phyloP scores from a whole-genome alignment of 2,888 invertebrate genomes.

The Cerastis rubricosa region DNA sequence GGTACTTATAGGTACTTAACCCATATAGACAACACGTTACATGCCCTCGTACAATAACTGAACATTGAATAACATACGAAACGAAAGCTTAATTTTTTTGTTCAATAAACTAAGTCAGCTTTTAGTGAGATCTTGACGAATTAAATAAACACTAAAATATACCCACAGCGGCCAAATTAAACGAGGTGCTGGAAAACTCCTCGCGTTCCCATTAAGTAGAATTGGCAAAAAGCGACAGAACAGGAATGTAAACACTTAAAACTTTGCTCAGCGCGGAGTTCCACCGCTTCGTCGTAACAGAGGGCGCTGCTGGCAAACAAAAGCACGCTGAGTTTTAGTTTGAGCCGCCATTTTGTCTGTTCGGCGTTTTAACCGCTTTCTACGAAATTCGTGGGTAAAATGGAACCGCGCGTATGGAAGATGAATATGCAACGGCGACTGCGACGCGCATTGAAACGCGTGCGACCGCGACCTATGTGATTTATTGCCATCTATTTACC shows the following conservation, averaged over 20 bases:
- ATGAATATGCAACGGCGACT: slow-evolving; percentile 85
- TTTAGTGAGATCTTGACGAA: slow-evolving; percentile 75
- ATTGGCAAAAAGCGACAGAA: slow-evolving; percentile 89
- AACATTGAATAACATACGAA: slow-evolving; percentile 47
- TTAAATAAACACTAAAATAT: slow-evolving; percentile 84
- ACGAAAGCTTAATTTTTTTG: slow-evolving; percentile 66
- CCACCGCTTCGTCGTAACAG: slow-evolving; percentile 80
- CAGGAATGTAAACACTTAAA: slow-evolving; percentile 90
- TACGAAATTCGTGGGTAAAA: slow-evolving; percentile 79
- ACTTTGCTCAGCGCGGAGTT: slow-evolving; percentile 84
- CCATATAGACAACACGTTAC: not conserved
- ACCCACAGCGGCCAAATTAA: slow-evolving; percentile 82
- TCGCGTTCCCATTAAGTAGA: slow-evolving; percentile 86
- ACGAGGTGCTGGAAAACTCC: slow-evolving; percentile 83
- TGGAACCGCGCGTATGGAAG: slow-evolving; percentile 82
- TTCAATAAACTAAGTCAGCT: slow-evolving; percentile 65
- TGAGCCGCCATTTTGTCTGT: slow-evolving; percentile 81
- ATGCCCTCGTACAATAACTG: slow-evolving; percentile 32
- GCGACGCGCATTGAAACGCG: slow-evolving; percentile 72
- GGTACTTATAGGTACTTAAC: not conserved
- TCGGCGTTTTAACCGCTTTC: slow-evolving; percentile 83
- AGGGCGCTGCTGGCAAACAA: slow-evolving; percentile 87
- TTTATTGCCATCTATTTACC: slow-evolving; percentile 73
- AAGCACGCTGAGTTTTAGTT: slow-evolving; percentile 84
- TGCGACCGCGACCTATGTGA: slow-evolving; percentile 71